Evolutionary conservation across 1,140 invertebrate species (phyloP).

Genomic region (Drosophila erecta): DNA sequence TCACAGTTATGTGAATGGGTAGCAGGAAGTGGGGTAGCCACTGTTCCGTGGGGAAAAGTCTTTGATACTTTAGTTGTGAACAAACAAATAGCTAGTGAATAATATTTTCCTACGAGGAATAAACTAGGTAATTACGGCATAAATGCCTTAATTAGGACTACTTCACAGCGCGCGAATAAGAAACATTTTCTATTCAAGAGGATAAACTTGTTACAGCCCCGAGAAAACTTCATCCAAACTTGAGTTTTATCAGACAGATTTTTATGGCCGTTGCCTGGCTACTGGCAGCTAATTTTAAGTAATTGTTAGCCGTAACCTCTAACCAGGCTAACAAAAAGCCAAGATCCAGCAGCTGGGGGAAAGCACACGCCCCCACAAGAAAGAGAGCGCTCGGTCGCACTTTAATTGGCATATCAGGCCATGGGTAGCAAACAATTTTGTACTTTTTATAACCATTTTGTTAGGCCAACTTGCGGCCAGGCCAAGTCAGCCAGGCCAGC

Average conservation of each 20-base stretch:
- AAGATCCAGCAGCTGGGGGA: conserved; percentile 29
- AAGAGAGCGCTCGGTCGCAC: conserved; percentile 62
- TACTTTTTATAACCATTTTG: conserved; percentile 71
- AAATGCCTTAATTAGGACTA: not conserved
- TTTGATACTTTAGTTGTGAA: not conserved
- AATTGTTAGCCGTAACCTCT: conserved; percentile 69
- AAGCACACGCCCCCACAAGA: conserved; percentile 61
- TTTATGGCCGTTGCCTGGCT: conserved; percentile 32
- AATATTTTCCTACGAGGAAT: not conserved
- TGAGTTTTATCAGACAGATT: conserved; percentile 43
- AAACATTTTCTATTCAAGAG: conserved; percentile 35
- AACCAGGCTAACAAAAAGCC: conserved; percentile 48
- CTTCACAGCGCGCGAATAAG: not conserved
- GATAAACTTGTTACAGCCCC: conserved; percentile 42
- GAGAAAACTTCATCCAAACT: conserved; percentile 35
- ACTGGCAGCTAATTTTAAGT: conserved; percentile 73
- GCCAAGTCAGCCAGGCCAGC: conserved; percentile 8
- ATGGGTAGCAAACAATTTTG: conserved; percentile 62
- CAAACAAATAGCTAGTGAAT: not conserved
- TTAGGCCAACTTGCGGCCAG: conserved; percentile 64
- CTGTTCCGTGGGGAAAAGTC: not conserved
- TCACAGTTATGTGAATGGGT: conserved; percentile 50
- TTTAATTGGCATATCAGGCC: conserved; percentile 81
- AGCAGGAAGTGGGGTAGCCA: conserved; percentile 18
- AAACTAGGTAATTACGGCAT: conserved; percentile 5